phyloP scores from a whole-genome alignment of 2,888 invertebrate genomes.

The Sesia apiformis region DNA sequence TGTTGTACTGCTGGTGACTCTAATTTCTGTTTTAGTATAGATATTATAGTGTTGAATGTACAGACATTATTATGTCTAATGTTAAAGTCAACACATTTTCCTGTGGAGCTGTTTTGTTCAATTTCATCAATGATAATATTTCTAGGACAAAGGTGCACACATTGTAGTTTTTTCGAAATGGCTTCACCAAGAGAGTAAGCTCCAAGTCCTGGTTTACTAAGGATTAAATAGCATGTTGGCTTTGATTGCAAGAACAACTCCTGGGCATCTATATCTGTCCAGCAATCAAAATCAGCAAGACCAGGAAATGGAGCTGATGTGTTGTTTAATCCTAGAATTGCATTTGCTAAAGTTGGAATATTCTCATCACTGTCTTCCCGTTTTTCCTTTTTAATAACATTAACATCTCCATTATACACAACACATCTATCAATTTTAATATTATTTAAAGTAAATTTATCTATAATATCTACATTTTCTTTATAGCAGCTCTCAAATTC shows the following conservation, averaged over 20 bases:
- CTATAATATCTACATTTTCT: conserved; percentile 29
- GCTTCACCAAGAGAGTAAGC: conserved; percentile 68
- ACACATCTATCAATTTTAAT: conserved; percentile 23
- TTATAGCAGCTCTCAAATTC: conserved; percentile 22
- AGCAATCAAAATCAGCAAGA: conserved; percentile 34
- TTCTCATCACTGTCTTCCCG: conserved; percentile 8
- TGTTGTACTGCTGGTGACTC: conserved; percentile 65
- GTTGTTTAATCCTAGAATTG: conserved; percentile 48
- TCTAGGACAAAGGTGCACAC: conserved; percentile 74
- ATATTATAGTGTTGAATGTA: conserved; percentile 61
- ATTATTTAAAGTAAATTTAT: conserved; percentile 28
- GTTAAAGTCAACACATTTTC: conserved; percentile 74
- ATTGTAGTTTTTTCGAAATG: conserved; percentile 71
- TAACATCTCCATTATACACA: conserved; percentile 26
- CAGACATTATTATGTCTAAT: conserved; percentile 68
- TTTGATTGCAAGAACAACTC: conserved; percentile 55
- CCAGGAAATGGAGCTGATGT: conserved; percentile 36
- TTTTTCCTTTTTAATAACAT: conserved; percentile 16
- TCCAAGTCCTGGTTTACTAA: conserved; percentile 75
- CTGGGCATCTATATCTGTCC: conserved; percentile 70
- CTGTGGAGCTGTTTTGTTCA: conserved; percentile 65
- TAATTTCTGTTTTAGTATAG: conserved; percentile 68
- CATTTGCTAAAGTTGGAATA: conserved; percentile 35
- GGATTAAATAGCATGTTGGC: conserved; percentile 74
- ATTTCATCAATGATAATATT: conserved; percentile 74